Evolutionary conservation across 2,797 vertebrate genomes (phyloP).

Genomic region (Siniperca obscura): DNA sequence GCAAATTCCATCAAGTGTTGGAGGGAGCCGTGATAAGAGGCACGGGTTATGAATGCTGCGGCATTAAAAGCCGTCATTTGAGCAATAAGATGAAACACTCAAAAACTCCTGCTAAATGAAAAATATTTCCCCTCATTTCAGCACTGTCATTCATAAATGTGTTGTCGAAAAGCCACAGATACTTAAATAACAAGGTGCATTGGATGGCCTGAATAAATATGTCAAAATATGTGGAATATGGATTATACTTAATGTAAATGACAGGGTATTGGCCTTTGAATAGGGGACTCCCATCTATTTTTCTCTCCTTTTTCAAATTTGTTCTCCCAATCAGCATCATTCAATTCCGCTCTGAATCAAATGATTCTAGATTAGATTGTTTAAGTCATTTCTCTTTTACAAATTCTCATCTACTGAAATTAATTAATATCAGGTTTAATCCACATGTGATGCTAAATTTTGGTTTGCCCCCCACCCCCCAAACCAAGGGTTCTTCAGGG

Average conservation of each 20-base stretch:
- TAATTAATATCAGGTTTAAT: background rate
- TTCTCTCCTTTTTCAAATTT: background rate
- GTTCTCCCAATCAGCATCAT: constrained; percentile 3
- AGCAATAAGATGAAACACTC: constrained; percentile 78
- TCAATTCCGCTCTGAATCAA: constrained; percentile 6
- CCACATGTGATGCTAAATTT: background rate
- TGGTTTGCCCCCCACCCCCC: background rate
- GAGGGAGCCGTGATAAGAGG: constrained; percentile 77
- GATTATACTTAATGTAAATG: constrained; percentile 52
- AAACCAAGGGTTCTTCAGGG: background rate
- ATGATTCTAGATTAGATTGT: constrained; percentile 16
- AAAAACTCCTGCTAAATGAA: constrained; percentile 70
- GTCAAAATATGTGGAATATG: constrained; percentile 45
- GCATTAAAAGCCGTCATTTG: constrained; percentile 80
- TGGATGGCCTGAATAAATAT: constrained; percentile 45
- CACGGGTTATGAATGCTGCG: constrained; percentile 74
- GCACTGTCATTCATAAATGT: constrained; percentile 72
- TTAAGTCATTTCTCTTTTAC: background rate
- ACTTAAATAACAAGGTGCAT: constrained; percentile 63
- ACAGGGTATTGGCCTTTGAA: constrained; percentile 22
- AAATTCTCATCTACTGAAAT: background rate
- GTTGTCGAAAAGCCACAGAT: constrained; percentile 49
- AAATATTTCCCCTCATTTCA: constrained; percentile 70
- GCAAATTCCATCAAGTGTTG: constrained; percentile 85
- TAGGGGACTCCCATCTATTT: constrained; percentile 3